A percentile compares a stretch with the other conserved stretches of the same genome.
phyloP scores from a whole-genome alignment of 2,888 invertebrate species.

The Agrotis exclamationis region DNA sequence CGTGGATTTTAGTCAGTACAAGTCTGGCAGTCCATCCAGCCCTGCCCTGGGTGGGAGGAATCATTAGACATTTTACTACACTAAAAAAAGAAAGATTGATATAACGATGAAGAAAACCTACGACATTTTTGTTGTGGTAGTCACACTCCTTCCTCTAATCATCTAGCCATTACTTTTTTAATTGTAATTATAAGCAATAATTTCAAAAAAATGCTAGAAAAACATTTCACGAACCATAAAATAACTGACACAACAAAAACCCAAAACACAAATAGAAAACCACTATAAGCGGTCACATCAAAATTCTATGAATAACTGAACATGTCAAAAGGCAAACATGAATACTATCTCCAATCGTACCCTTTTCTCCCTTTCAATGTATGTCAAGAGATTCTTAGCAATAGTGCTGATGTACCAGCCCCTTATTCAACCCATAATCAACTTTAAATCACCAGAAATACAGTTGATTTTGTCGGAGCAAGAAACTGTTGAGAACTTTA shows the following conservation, averaged over 20 bases:
- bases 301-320: conserved; percentile 86
- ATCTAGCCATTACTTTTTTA: too few relatives aligned
- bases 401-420: conserved; percentile 62
- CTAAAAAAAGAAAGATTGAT: too few relatives aligned
- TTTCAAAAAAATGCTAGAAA: too few relatives aligned
- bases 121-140: too few relatives aligned
- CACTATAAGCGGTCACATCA: conserved; percentile 71
- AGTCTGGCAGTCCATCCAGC: too few relatives aligned
- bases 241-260: conserved; percentile 13
- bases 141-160: too few relatives aligned
- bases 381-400: conserved; percentile 68
- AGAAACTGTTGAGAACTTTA: conserved; percentile 20
- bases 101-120: too few relatives aligned
- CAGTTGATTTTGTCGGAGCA: conserved; percentile 12
- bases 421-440: conserved; percentile 1
- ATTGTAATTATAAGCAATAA: too few relatives aligned
- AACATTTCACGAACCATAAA: too few relatives aligned
- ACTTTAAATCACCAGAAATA: conserved; percentile 1
- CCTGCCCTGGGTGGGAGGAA: too few relatives aligned
- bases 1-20: too few relatives aligned
- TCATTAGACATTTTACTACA: too few relatives aligned
- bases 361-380: conserved; percentile 69
- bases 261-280: conserved; percentile 54
- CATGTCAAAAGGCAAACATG: conserved; percentile 76
- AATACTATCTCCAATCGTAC: conserved; percentile 81